Base-by-base conservation (phyloP, 2,113 vertebrate species). In the Hippocampus guttulatus region DNA sequence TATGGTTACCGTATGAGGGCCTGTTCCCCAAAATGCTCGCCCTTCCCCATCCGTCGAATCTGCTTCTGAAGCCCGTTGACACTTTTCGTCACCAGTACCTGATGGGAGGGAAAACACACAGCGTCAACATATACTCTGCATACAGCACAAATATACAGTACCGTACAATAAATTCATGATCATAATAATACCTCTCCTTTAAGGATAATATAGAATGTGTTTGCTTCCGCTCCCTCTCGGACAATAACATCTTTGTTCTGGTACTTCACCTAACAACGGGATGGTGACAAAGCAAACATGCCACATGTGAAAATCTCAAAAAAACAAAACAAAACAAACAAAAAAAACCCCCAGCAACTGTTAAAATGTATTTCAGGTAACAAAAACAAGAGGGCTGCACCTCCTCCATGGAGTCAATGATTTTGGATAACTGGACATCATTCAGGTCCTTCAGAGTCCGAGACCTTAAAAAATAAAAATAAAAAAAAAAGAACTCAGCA, bases 341-440 rank as follows among this genome's bases (percentile, higher is more conserved):
- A 52, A 52, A 8, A 33, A 1, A 38, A 0, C 3, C 3, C 30
- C 30, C 5, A 33, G 33, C 33, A 33, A 33, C 33, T 33, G 33
- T 33, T 33, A 5, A 33, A 6, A 45, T 14, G 43, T 14, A 45
- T 52, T 52, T 52, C 20, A 2, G 49, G 49, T 21, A 2, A 16
- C 15, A 3, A 47, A 47, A 47, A 16, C 10, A 20, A 49, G n/a
- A 66, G 47, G 30, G 52, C 73, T 89, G 40, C 57, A 94, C 92
- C 91, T 94, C 93, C 54, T 95, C 94, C 90, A 93, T 94, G 40
- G 90, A 92, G 62, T 94, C 93, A 70, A 93, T 90, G 60, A 94
- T 92, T 77, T 90, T 93, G 67, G 92, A 93, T 73, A 94, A 76
- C 80, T 91, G 92, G 20, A 83, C 75, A 20, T 92, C 85, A 8